phyloP scores from a whole-genome alignment of 2,113 vertebrate species.

The Anser brachyrhynchus region DNA sequence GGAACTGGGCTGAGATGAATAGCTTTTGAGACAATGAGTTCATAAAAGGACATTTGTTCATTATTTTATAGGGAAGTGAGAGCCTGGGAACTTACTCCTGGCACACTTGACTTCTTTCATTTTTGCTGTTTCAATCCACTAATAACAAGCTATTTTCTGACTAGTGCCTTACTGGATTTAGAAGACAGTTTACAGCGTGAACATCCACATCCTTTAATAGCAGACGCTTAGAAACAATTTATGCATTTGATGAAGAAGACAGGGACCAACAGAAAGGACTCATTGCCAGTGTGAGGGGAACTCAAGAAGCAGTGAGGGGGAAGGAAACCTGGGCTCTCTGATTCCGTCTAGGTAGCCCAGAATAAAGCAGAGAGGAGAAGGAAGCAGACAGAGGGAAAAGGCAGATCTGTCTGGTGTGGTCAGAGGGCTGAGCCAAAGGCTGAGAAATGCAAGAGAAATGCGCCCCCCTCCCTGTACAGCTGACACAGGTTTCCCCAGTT shows the following conservation, averaged over 20 bases:
- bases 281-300: neutral
- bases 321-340: neutral
- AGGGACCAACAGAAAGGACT: neutral
- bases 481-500: neutral
- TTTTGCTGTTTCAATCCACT: constrained; percentile 20
- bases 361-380: neutral
- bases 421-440: neutral
- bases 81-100: constrained; percentile 31
- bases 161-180: neutral
- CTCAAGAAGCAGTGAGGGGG: neutral
- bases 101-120: neutral
- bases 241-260: neutral
- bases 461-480: neutral
- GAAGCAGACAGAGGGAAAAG: neutral
- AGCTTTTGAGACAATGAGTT: constrained; percentile 46
- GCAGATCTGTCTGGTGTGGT: neutral
- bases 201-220: neutral
- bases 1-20: constrained; percentile 32
- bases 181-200: neutral
- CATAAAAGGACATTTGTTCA: constrained; percentile 27
- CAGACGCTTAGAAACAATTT: neutral
- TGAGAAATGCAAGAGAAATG: neutral
- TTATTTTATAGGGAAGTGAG: constrained; percentile 23
- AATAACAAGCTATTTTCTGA: neutral
- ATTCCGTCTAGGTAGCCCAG: neutral